phyloP scores from a whole-genome alignment of 2,797 vertebrate genomes.

The Prunella strophiata region DNA sequence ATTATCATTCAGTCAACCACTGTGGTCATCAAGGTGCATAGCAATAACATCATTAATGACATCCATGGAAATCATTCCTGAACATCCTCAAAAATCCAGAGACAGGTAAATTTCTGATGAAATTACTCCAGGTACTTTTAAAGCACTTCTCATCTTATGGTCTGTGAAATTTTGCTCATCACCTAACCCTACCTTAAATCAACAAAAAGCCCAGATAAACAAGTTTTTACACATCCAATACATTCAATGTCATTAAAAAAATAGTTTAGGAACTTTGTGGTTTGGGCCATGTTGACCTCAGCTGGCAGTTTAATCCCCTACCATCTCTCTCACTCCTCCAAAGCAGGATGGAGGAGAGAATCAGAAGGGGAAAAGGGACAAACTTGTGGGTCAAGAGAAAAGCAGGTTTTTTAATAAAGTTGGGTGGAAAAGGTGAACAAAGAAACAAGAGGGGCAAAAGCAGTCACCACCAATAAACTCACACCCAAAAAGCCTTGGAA shows the following conservation, averaged over 20 bases:
- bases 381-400: background rate
- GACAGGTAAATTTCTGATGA: background rate
- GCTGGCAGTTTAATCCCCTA: background rate
- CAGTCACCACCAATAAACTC: background rate
- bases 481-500: background rate
- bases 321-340: background rate
- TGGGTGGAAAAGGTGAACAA: background rate
- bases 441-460: background rate
- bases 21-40: background rate
- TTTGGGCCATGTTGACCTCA: background rate
- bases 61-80: background rate
- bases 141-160: background rate
- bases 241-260: background rate
- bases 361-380: background rate
- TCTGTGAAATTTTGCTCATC: background rate
- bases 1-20: background rate
- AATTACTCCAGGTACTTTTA: background rate
- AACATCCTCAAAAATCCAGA: background rate
- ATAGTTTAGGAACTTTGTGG: background rate
- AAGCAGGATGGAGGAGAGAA: background rate
- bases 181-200: background rate
- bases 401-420: background rate
- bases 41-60: background rate
- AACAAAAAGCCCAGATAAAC: background rate
- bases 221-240: background rate